Percentiles rank a stretch among this genome's conserved stretches.
phyloP scores from a whole-genome alignment of 53 echinoderm and acorn worm genomes.

The Luidia sarsii region DNA sequence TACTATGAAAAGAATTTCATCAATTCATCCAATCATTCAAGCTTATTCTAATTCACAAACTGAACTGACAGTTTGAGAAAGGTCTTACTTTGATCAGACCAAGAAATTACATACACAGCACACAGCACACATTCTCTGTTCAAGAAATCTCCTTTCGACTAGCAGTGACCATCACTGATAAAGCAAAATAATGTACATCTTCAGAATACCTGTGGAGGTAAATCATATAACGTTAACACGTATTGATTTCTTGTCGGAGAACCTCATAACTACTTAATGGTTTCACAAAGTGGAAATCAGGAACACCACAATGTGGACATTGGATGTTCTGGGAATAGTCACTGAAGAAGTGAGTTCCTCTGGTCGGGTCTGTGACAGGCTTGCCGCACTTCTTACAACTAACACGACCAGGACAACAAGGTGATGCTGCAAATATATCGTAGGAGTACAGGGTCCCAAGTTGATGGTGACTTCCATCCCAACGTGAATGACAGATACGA shows the following conservation, averaged over 20 bases:
- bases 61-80: no score
- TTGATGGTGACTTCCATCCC: slow-evolving; percentile 99
- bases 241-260: slow-evolving; percentile 53
- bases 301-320: slow-evolving; percentile 96
- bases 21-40: no score
- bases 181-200: no score
- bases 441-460: slow-evolving; percentile 98
- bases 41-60: no score
- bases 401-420: slow-evolving; percentile 95
- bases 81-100: no score
- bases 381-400: slow-evolving; percentile 97
- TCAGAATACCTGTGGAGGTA: no score
- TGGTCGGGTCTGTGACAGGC: slow-evolving; percentile 90
- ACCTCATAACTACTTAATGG: slow-evolving; percentile 97
- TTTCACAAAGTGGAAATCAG: slow-evolving; percentile 97
- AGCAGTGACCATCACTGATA: no score
- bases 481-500: slow-evolving; percentile 95
- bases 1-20: no score
- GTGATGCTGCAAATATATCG: slow-evolving; percentile 96
- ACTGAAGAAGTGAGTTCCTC: slow-evolving; percentile 97
- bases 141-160: no score
- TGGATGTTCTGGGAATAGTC: slow-evolving; percentile 96
- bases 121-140: no score
- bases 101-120: no score
- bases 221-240: no score